Evolutionary conservation across 1,140 invertebrate species (phyloP), one percentile per base, ranked within the genome.

Genomic region (Chymomyza costata): DNA sequence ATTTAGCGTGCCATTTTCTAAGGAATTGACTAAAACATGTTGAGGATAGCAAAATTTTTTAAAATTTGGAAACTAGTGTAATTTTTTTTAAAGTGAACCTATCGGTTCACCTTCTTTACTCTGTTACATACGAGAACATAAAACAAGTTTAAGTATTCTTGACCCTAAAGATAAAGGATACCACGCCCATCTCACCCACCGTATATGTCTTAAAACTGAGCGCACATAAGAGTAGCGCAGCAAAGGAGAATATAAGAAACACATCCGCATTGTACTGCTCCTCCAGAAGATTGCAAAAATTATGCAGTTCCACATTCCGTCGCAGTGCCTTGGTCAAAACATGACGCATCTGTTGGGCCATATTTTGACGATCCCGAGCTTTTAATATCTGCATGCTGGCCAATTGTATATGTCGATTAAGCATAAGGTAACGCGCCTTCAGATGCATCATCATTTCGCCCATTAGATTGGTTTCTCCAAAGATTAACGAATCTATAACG

Each of bases 131-230:
- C n/a, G n/a, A n/a, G n/a, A n/a, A n/a, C n/a, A n/a, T n/a, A n/a
- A n/a, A n/a, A n/a, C n/a, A n/a, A n/a, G n/a, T n/a, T n/a, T n/a
- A n/a, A n/a, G n/a, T n/a, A n/a, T n/a, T n/a, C n/a, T n/a, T n/a
- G n/a, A n/a, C n/a, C n/a, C n/a, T n/a, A n/a, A n/a, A n/a, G n/a
- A n/a, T n/a, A n/a, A n/a, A n/a, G n/a, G n/a, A n/a, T n/a, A n/a
- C n/a, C n/a, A n/a, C n/a, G n/a, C n/a, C n/a, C n/a, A n/a, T n/a
- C n/a, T n/a, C 0, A 53, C 60, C 45, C 13, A 83, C 82, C 62
- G 56, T 65, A 52, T 70, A 74, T 1, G 69, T 73, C 45, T 83
- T 84, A 7, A 84, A 84, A 19, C 65, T 65, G n/a, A 84, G 19
- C 0, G 71, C 58, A 45, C 82, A 84, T 1, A 84, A 7, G 1